Evolutionary conservation across 2,797 vertebrate genomes (phyloP), one percentile per base, ranked within the genome.

Genomic region (Trachops cirrhosus): DNA sequence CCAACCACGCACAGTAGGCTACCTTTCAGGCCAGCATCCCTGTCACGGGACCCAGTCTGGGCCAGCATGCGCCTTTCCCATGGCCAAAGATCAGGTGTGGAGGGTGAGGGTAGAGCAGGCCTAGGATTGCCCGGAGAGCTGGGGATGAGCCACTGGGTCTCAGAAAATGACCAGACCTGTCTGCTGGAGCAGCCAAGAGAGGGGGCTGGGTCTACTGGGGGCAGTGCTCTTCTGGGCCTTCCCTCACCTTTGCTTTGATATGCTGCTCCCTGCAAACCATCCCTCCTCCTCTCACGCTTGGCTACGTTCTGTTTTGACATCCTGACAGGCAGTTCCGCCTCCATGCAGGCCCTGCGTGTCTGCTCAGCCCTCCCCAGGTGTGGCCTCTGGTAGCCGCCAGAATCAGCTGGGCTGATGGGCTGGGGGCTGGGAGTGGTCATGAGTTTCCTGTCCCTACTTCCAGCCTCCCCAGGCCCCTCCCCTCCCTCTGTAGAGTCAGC

Each of bases 381-480:
- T 94, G 86, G 3, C 57, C 73, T 21, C n/a, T 59, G 32, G 59
- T 85, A 91, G 77, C 90, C 44, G 4, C 57, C 19, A 46, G 71
- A 29, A 52, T 67, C 50, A 79, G 91, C 64, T 68, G 83, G 39
- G 46, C 83, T 1, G 87, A 48, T 46, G 85, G 62, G 16, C 59
- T 84, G 75, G 64, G 80, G 70, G 46, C 68, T 83, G 87, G 93
- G 93, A 92, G 70, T 68, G 79, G 86, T 95, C 90, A 95, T 75
- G 93, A 82, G 83, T 91, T 97, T 97, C 96, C 97, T 95, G 93
- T 91, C 89, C 88, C 62, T 3, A 22, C 37, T 95, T 88, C 37
- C 52, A 64, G n/a, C 52, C 48, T 93, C 37, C 37, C 52, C 50
- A 50, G 22, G 37, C 86, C 48, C 2, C 73, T 50, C 37, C 46